Evolutionary conservation across 2,888 invertebrate genomes (phyloP), one percentile per base, ranked within the genome.

Genomic region (Chymomyza caudatula): DNA sequence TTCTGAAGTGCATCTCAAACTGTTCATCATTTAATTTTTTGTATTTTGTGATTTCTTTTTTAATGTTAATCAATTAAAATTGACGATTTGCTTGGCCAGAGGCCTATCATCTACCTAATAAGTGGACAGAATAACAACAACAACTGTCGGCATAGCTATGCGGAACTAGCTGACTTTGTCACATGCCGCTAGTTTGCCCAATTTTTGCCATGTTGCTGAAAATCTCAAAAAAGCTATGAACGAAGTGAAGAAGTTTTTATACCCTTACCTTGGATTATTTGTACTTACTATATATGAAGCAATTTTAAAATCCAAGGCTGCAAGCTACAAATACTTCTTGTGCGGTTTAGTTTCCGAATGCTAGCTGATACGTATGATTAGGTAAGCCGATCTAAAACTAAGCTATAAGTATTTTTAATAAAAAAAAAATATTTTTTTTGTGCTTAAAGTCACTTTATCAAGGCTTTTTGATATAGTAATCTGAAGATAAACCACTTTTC

Each of bases 31-130:
- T 43, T 19, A 43, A 44, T 23, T 43, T 43, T 22, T 43, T 43
- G 4, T 44, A 19, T 49, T 65, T 6, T 13, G 47, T 49, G 20
- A 6, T n/a, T 29, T 42, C 37, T 19, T 17, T 69, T 79, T 71
- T 80, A 77, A 71, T 77, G 79, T 72, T 77, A 67, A 77, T 77
- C 77, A 77, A 77, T 77, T 77, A 77, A 79, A 37, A 11, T 37
- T 37, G 57, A 61, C 65, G 70, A 67, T 70, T 75, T 73, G 77
- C 62, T 67, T 73, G 76, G 61, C 23, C 52, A 43, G 60, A 60
- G 69, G 69, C 83, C 80, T 76, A 69, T 70, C 55, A 62, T 67
- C 73, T 78, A 84, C 80, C 85, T 85, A 85, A 80, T 85, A 85
- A 83, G 64, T 73, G 29, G 29, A 37, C 29, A 37, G 11, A n/a